Base-by-base conservation (phyloP, 2,797 vertebrate species). In the Cirrhinus mrigala region DNA sequence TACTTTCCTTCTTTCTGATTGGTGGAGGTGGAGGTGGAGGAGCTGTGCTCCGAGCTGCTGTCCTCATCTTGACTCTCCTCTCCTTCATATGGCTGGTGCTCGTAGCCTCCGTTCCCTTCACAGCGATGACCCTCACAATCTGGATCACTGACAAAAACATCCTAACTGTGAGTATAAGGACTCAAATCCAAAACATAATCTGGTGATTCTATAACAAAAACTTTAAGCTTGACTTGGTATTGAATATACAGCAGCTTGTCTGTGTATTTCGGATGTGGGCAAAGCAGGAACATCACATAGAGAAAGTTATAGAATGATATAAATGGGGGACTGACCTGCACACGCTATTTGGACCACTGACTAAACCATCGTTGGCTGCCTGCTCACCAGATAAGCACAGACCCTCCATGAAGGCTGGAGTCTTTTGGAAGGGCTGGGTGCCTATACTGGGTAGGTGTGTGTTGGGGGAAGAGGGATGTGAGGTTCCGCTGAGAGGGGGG, bases 1-100 rank as follows among this genome's bases (percentile, higher is more conserved):
- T 99, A 99, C 94, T 99, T 99, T 93, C 98, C 98, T 93, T 99
- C 98, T 89, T 98, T 99, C 95, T 99, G 98, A 91, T 97, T 99
- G 91, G 98, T 99, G 92, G 98, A 99, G 27, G 98, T 99, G 87
- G 98, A 99, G 85, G 98, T 99, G 93, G 97, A 98, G 71, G 98
- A 99, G 93, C 98, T 99, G 83, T 99, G 98, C 91, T 99, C 98
- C 0, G 98, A 99, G 93, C 98, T 99, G 94, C 98, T 99, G 90
- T 99, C 98, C 90, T 99, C 98, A 1, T 99, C 98, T 27, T 95
- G 98, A 87, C 97, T 99, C 90, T 99, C 98, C 79, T 98, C 98
- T 22, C 97, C 97, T 3, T 99, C 98, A 6, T 98, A 99, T 6
- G 96, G 95, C 91, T 96, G 98, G 16, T 98, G 97, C 88, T 98